Base-by-base conservation (phyloP, 2,888 invertebrate species). In the Latrodectus hesperus region DNA sequence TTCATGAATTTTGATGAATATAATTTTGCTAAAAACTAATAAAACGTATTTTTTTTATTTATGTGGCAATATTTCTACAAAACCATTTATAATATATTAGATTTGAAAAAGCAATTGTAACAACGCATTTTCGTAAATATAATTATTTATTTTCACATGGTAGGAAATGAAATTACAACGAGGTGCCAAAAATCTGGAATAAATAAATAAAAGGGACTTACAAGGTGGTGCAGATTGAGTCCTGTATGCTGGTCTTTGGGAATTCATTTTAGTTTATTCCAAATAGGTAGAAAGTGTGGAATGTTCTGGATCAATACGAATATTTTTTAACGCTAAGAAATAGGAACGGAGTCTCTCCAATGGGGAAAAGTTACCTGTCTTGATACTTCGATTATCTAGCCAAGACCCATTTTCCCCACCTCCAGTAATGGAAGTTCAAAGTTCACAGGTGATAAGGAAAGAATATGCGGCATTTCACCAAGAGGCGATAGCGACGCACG, bases 141-240 rank as follows among this genome's bases (percentile, higher is more conserved):
- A 38, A 38, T 22, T 22, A 38, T 38, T 6, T 38, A 38, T 38
- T 38, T 38, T 38, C 38, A 38, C 6, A 38, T 38, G 38, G 38
- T 38, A 38, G 38, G 38, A 38, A 38, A 6, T 4, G 38, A 4
- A 38, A 38, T 38, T 11, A 16, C 60, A 16, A 60, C 9, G 12
- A 60, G n/a, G 10, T 16, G 60, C 14, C 11, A 11, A 60, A 12
- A 16, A 60, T 60, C 10, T 60, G n/a, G 60, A 60, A 60, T 11
- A 60, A 60, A 60, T 6, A 16, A 60, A 16, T 16, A 60, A 11
- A 12, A 60, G 10, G 12, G n/a, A 85, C 85, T 85, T 64, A 85
- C 85, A 75, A 16, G 85, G 85, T 1, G 85, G 85, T 9, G 55
- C 85, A 26, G 85, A 85, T n/a, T 55, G n/a, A 12, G 75, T 80